Percentiles rank a stretch among this genome's conserved stretches.
Conservation (phyloP, 2,888 invertebrate species). For the Vanessa cardui region DNA sequence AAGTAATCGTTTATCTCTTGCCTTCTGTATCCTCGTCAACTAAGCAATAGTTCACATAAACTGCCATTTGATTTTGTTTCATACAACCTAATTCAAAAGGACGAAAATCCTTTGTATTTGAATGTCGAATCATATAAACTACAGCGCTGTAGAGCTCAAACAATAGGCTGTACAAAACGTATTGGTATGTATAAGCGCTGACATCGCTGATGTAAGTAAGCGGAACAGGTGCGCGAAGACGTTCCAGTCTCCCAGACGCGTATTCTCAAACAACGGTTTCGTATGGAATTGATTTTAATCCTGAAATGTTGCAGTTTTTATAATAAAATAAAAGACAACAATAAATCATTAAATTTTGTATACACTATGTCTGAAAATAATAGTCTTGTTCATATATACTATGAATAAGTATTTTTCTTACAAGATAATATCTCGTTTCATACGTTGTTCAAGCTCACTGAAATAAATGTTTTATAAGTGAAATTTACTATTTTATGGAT, state of each 20-base stretch:
- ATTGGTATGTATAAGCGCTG: constrained; percentile 26
- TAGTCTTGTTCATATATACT: not conserved
- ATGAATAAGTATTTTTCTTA: not conserved
- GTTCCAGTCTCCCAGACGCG: constrained; percentile 19
- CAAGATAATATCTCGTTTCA: not conserved
- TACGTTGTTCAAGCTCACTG: too few species aligned
- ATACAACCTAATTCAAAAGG: not conserved
- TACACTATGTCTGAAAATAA: not conserved
- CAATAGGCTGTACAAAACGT: constrained; percentile 30
- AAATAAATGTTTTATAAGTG: too few species aligned
- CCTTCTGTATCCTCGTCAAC: constrained; percentile 20
- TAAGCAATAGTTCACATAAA: constrained; percentile 12
- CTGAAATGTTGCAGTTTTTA: not conserved
- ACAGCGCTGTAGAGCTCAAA: constrained; percentile 25
- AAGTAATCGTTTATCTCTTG: constrained; percentile 33
- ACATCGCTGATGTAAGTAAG: constrained; percentile 29
- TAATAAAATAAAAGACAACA: not conserved
- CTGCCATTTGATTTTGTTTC: not conserved
- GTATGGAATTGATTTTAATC: constrained; percentile 5
- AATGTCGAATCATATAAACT: constrained; percentile 21
- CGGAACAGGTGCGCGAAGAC: constrained; percentile 32
- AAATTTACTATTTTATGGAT: too few species aligned
- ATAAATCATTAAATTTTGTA: not conserved
- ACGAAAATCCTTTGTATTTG: not conserved
- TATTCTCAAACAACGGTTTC: constrained; percentile 25